phyloP scores from a whole-genome alignment of 2,113 vertebrate species.

The Cryptoleucopteryx plumbea region DNA sequence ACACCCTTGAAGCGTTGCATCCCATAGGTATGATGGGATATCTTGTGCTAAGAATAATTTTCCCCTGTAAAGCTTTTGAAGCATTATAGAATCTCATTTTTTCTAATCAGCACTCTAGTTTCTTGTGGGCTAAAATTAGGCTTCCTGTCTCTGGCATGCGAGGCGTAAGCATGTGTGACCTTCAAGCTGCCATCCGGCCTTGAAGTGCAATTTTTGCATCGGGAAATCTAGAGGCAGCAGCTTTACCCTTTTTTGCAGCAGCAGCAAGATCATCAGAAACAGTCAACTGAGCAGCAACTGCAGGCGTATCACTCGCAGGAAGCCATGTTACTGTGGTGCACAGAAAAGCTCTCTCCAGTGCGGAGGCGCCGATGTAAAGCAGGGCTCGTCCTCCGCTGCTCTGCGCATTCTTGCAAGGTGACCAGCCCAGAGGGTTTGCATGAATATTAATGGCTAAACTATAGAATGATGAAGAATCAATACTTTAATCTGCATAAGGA shows the following conservation, averaged over 20 bases:
- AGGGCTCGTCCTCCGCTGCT: background rate
- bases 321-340: slow-evolving; percentile 30
- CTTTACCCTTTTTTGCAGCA: slow-evolving; percentile 23
- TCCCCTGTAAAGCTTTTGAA: slow-evolving; percentile 47
- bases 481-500: slow-evolving; percentile 39
- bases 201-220: slow-evolving; percentile 65
- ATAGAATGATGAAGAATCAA: slow-evolving; percentile 10
- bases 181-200: slow-evolving; percentile 65
- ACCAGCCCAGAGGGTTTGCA: background rate
- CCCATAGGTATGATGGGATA: slow-evolving; percentile 17
- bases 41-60: slow-evolving; percentile 49
- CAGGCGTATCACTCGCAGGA: slow-evolving; percentile 4
- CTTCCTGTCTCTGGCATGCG: slow-evolving; percentile 53
- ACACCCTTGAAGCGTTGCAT: slow-evolving; percentile 13
- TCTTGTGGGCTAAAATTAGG: slow-evolving; percentile 60
- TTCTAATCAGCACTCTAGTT: slow-evolving; percentile 58
- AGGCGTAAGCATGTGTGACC: slow-evolving; percentile 54
- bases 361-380: background rate
- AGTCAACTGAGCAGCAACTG: slow-evolving; percentile 46
- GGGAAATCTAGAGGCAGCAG: slow-evolving; percentile 60
- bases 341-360: background rate
- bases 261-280: slow-evolving; percentile 56
- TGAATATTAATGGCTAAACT: slow-evolving; percentile 9
- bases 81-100: slow-evolving; percentile 55
- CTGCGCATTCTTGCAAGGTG: background rate